Conservation (phyloP, 2,113 vertebrate genomes). For the Fulmarus glacialis region DNA sequence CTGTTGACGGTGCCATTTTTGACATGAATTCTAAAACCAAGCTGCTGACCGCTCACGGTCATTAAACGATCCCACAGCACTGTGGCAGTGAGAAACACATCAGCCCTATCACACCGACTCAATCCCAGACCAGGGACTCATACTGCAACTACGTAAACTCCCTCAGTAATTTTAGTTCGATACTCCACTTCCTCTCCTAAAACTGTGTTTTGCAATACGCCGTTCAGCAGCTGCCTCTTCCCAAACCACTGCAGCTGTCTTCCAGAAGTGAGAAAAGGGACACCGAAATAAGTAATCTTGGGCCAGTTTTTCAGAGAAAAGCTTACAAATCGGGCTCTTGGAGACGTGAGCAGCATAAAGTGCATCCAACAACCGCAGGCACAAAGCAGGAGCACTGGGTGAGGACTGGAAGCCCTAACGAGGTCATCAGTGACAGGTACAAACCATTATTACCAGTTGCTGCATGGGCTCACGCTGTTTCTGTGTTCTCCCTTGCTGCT, state of each 20-base stretch:
- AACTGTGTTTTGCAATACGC: neutral
- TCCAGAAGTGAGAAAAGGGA: neutral
- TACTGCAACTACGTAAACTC: fast-evolving
- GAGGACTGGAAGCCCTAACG: neutral
- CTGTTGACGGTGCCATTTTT: neutral
- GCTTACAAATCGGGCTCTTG: neutral
- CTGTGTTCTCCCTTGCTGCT: neutral
- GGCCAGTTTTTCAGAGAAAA: neutral
- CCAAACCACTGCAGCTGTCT: neutral
- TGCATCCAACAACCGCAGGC: fast-evolving
- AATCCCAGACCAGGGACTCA: neutral
- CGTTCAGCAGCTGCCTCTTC: neutral
- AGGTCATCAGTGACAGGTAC: neutral
- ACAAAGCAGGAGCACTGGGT: fast-evolving
- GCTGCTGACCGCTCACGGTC: neutral
- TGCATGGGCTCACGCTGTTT: fast-evolving
- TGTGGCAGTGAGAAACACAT: neutral
- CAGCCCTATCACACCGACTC: fast-evolving
- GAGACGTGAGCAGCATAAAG: fast-evolving
- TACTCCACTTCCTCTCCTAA: neutral
- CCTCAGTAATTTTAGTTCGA: neutral
- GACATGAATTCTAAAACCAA: neutral
- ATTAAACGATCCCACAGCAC: neutral
- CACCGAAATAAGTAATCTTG: neutral
- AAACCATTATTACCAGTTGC: too few species aligned